Percentiles rank a stretch among this genome's conserved stretches.
These are phyloP conservation scores for Cephus cinctus DNA, from an alignment of 1,140 invertebrate species.

Conservation along the genomic window DNA sequence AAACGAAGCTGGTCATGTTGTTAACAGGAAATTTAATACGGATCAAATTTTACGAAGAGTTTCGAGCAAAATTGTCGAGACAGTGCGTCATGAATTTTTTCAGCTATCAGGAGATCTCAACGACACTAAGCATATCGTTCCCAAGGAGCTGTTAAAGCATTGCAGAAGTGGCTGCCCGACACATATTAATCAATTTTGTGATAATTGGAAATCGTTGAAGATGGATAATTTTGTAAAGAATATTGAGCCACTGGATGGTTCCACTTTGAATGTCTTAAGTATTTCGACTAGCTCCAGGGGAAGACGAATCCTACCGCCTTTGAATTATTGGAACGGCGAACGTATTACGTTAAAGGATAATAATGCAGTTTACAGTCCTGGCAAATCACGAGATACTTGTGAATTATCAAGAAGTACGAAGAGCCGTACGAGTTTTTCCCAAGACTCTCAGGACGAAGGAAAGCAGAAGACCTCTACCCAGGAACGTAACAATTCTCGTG, in stretches of 20 bases:
- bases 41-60: conserved; percentile 26
- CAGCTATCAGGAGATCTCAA: conserved; percentile 29
- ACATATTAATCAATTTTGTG: conserved; percentile 35
- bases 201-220: conserved; percentile 27
- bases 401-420: no score
- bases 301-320: conserved; percentile 25
- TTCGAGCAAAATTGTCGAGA: conserved; percentile 29
- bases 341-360: conserved; percentile 24
- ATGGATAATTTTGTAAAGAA: conserved; percentile 7
- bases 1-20: conserved; percentile 27
- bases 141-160: conserved; percentile 28
- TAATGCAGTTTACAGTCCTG: conserved; percentile 23
- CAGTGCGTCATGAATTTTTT: conserved; percentile 31
- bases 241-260: neutral
- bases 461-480: no score
- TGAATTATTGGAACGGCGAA: conserved; percentile 37
- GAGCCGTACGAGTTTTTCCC: no score
- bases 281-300: conserved; percentile 26
- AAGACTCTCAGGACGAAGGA: no score
- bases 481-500: no score
- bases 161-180: conserved; percentile 38
- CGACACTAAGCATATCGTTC: conserved; percentile 34
- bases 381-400: conserved; percentile 14
- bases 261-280: conserved; percentile 5
- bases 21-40: conserved; percentile 32